Evolutionary conservation across 2,888 invertebrate species (phyloP), one percentile per base, ranked within the genome.

Genomic region (Leptinotarsa peninsularis): DNA sequence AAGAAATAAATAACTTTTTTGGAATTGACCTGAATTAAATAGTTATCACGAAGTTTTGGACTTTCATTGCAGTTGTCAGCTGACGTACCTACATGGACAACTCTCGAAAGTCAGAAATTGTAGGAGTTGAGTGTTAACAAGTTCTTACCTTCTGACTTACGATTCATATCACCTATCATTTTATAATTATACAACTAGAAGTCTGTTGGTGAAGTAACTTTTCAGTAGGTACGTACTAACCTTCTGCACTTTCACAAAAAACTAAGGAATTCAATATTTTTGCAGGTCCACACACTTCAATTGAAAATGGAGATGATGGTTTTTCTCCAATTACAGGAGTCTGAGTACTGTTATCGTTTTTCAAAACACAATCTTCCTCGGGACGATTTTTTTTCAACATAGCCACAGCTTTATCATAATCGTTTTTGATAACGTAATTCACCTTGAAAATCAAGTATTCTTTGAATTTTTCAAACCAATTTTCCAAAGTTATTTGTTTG

Each of bases 221-320:
- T 66, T 49, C 15, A 50, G 17, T 21, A 2, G n/a, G 21, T n/a
- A 58, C 14, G 4, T 15, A 58, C 71, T 58, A 56, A 79, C 79
- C 79, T 33, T 76, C 49, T 33, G 49, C 52, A 18, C 76, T 75
- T 54, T 79, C 77, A 72, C 74, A 72, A 66, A 79, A 79, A 49
- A 79, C 66, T 49, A 79, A 67, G 23, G 79, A 75, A 73, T 79
- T 79, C 27, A 79, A 67, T 43, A 78, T 72, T 72, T 76, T 78
- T 7, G 79, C 68, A 13, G 75, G 67, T 49, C 79, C 79, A 14
- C 18, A 56, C 27, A 79, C 56, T 66, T 75, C 75, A 43, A 79
- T 72, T 15, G 68, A 67, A 66, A 71, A 78, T 52, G 79, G 79
- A 23, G 79, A 75, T 15, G 58, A 18, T 18, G 23, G 33, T 71